Base-by-base conservation (phyloP, 1,140 invertebrate genomes). In the Odontomachus brunneus region DNA sequence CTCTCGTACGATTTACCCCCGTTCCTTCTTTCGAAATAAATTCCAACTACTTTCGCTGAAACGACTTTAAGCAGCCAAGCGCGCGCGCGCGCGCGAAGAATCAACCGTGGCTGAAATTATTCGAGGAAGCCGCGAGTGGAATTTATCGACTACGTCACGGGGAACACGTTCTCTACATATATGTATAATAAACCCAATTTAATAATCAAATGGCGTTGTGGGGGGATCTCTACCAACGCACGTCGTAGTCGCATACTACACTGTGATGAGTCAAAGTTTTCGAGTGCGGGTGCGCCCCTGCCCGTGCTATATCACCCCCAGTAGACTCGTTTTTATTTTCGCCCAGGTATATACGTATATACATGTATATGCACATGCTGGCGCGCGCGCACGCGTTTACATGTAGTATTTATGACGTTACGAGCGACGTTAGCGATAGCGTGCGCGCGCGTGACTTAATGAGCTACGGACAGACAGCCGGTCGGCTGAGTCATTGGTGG, bases 391-490 rank as follows among this genome's bases (percentile, higher is more conserved):
- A 17, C 57, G 48, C 62, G 73, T 38, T 19, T 49, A 71, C 62
- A 60, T 76, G 44, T 66, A 66, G 53, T 87, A 84, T 86, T 86
- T 86, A 81, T 87, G 60, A 75, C n/a, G 55, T 75, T 75, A 63
- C 55, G 69, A 53, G 24, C 63, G 49, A 75, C 65, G 57, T 67
- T 63, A 51, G 81, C 65, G 38, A 80, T 80, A 80, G 75, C 75
- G 65, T 80, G 85, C 66, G 72, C 75, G 44, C 48, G 14, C 11
- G 29, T 1, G 38, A 44, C 72, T 59, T 87, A 87, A 87, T 72
- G 83, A 87, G 75, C 44, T 82, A 84, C 55, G 85, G 48, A 82
- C 59, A 78, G 60, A 84, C 85, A 84, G 83, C 44, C 78, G 85
- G 83, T 85, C 71, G 38, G 65, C 80, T 86, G 85, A 86, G 69